These are phyloP conservation scores for Cosmia trapezina DNA, from an alignment of 2,888 invertebrate genomes.

Conservation along the genomic window DNA sequence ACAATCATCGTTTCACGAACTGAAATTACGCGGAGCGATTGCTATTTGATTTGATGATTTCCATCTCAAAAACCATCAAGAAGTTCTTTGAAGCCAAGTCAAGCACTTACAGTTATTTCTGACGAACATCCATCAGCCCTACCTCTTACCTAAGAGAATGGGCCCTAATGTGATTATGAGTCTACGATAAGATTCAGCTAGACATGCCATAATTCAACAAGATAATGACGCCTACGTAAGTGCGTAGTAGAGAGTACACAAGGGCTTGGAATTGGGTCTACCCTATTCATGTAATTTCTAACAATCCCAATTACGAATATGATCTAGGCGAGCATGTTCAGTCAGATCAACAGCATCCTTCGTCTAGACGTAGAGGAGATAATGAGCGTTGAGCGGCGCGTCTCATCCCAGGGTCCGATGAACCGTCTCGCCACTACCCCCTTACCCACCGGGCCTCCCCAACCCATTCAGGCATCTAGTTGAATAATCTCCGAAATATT, in stretches of 20 bases:
- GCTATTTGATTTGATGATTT: constrained; percentile 15
- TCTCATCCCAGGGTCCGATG: constrained; percentile 79
- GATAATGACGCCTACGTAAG: constrained; percentile 9
- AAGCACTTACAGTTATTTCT: constrained; percentile 3
- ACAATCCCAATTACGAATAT: constrained; percentile 46
- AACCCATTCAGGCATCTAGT: constrained; percentile 38
- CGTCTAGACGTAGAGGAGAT: constrained; percentile 75
- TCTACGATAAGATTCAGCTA: constrained; percentile 15
- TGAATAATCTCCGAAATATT: constrained; percentile 56
- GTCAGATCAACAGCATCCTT: constrained; percentile 61
- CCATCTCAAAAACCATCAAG: background rate
- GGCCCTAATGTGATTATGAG: background rate
- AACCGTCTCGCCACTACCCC: constrained; percentile 80
- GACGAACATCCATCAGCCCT: background rate
- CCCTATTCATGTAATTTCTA: constrained; percentile 25
- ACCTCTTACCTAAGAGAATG: constrained; percentile 2
- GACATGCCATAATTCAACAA: constrained; percentile 17
- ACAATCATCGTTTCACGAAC: constrained; percentile 9
- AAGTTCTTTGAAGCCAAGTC: background rate
- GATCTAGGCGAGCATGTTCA: constrained; percentile 33
- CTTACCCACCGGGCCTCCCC: constrained; percentile 59
- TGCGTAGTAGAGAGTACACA: background rate
- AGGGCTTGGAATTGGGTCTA: constrained; percentile 4
- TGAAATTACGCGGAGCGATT: constrained; percentile 12
- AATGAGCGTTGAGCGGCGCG: constrained; percentile 72